Evolutionary conservation across 2,888 invertebrate genomes (phyloP).

Genomic region (Lathronympha strigana): DNA sequence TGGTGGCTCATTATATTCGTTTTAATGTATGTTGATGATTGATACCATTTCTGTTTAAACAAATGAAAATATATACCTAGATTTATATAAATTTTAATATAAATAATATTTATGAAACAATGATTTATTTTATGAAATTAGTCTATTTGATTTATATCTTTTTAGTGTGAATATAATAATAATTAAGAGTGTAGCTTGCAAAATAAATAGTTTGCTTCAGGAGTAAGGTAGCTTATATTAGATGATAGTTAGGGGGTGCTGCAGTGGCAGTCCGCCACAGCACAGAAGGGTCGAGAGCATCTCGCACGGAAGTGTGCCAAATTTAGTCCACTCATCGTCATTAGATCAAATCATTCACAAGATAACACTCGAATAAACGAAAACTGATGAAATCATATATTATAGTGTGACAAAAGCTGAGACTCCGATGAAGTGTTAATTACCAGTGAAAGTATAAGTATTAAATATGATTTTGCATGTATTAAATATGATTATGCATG

Average conservation of each 20-base stretch:
- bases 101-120: conserved; percentile 70
- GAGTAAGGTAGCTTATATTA: conserved; percentile 31
- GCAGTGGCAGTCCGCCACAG: conserved; percentile 6
- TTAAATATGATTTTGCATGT: conserved; percentile 27
- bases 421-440: conserved; percentile 11
- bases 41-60: conserved; percentile 56
- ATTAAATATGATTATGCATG: conserved; percentile 27
- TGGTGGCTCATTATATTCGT: conserved; percentile 8
- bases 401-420: conserved; percentile 23
- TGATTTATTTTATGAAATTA: conserved; percentile 67
- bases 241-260: conserved; percentile 20
- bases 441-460: conserved; percentile 23
- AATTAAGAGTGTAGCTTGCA: conserved; percentile 62
- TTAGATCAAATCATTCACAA: conserved; percentile 22
- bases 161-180: conserved; percentile 72
- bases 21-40: conserved; percentile 56
- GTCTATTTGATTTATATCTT: conserved; percentile 75
- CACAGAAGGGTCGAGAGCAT: background rate
- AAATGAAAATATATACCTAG: conserved; percentile 52
- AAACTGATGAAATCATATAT: conserved; percentile 18
- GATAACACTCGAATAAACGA: conserved; percentile 28
- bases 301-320: conserved; percentile 35
- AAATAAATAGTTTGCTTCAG: conserved; percentile 50
- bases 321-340: conserved; percentile 27
- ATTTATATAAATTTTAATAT: conserved; percentile 53